These are phyloP conservation scores for Atlantisia rogersi DNA, from an alignment of 2,113 vertebrate genomes.

Conservation along the genomic window DNA sequence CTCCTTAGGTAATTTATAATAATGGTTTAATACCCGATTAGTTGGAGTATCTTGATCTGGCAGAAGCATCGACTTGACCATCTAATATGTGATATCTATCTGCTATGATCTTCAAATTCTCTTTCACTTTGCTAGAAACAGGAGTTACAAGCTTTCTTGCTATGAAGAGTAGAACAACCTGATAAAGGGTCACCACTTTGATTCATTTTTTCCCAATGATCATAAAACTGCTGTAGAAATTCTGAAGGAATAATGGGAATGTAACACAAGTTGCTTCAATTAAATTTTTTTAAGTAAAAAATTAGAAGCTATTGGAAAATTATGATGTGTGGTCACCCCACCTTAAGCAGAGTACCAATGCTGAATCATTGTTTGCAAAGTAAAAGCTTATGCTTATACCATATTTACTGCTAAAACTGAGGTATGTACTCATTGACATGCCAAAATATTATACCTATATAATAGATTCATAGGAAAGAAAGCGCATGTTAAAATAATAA, in stretches of 20 bases:
- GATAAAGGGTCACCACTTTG: background rate
- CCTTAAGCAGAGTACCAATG: background rate
- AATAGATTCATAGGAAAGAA: background rate
- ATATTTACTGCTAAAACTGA: background rate
- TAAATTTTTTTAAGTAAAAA: background rate
- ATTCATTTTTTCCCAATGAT: background rate
- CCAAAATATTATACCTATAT: background rate
- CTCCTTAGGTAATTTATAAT: background rate
- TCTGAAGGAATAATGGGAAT: background rate
- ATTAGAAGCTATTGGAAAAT: background rate
- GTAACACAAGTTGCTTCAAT: background rate
- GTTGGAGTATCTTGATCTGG: background rate
- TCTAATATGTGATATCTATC: background rate
- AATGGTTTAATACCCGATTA: constrained; percentile 40
- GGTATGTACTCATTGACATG: background rate
- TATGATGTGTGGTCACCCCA: background rate
- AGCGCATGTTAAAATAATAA: background rate
- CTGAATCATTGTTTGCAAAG: background rate
- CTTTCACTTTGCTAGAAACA: background rate
- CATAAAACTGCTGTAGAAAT: background rate
- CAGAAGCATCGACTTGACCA: background rate
- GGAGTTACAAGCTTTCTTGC: background rate
- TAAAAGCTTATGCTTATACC: background rate
- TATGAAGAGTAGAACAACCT: background rate
- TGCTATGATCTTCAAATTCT: background rate